Base-by-base conservation (phyloP, 2,888 invertebrate genomes). In the Melinaea marsaeus region DNA sequence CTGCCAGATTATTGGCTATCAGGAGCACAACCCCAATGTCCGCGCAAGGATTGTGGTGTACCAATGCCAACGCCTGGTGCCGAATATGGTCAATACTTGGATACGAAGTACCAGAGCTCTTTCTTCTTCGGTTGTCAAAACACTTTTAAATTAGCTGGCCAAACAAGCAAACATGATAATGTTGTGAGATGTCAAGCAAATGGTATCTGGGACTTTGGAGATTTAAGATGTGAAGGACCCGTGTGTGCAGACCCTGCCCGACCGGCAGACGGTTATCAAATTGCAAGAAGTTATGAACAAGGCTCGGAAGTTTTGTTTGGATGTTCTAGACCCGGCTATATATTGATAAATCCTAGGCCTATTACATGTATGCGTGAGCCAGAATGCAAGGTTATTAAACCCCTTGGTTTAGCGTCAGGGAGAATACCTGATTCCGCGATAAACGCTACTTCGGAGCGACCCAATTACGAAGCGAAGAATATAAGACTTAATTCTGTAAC, bases 131-230 rank as follows among this genome's bases (percentile, higher is more conserved):
- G 98, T 46, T 99, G 98, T 76, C 97, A 97, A 88, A 97, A 98
- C 70, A 98, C 98, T 0, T 99, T 98, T 80, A 97, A 97, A 79
- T 90, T 98, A 13, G 97, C 97, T 32, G 98, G 98, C 2, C 97
- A 98, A 88, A 97, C 98, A 1, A 95, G 95, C 69, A 95, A 95
- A 74, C 95, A 97, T 72, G 98, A 98, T 76, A 97, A 97, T 79
- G 95, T 96, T 11, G 98, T 99, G 0, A 91, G 95, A 68, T 99
- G 99, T 84, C 95, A 96, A 88, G 95, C 95, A 0, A 97, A 97
- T 77, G 97, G 97, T 2, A 95, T 96, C 67, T 99, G 99, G 99
- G 99, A 99, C 90, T 98, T 99, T 81, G 99, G 99, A 37, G 97
- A 98, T 79, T 91, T 99, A 58, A 92, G 97, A 61, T 99, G 99